Evolutionary conservation across 1,140 invertebrate genomes (phyloP), one percentile per base, ranked within the genome.

Genomic region (Elysia chlorotica): DNA sequence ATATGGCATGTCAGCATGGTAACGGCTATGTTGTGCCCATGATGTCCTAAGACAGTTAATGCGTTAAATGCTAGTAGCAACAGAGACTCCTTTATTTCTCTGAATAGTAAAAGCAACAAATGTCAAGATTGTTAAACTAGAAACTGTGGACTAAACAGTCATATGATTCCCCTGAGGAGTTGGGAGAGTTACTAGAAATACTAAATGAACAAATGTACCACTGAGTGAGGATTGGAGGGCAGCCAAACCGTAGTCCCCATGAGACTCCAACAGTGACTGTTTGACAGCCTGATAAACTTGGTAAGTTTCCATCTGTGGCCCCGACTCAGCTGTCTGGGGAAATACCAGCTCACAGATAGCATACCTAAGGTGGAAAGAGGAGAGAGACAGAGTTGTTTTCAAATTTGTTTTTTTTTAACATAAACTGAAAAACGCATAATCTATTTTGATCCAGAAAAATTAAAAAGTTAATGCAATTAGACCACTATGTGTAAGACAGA

Each of bases 171-270:
- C n/a, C 28, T 30, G 57, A 21, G 14, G 10, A 19, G 28, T 30
- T 33, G 25, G 59, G 5, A 62, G 59, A 23, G 23, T 33, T 4
- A 30, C 21, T 25, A 21, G 17, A 5, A 23, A 10, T 1, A 33
- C 41, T 48, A n/a, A 48, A 14, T n/a, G 41, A 48, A 10, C n/a
- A 10, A 48, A 48, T 14, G 17, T 23, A 71, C 69, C 69, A 10
- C 30, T 38, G n/a, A 71, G 56, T 28, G 69, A 71, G 28, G 31
- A 62, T 41, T 59, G 36, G 25, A 71, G 5, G 21, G 59, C 25
- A 14, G 35, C 69, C 28, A 71, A 25, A 3, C 69, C 69, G 35
- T 62, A 71, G n/a, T 71, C 69, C 28, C 69, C 69, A 62, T 71
- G 59, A 41, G 56, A 25, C 3, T 41, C 31, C 5, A 61, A 28